phyloP scores from a whole-genome alignment of 2,888 invertebrate genomes.

The Drosophila neotestacea region DNA sequence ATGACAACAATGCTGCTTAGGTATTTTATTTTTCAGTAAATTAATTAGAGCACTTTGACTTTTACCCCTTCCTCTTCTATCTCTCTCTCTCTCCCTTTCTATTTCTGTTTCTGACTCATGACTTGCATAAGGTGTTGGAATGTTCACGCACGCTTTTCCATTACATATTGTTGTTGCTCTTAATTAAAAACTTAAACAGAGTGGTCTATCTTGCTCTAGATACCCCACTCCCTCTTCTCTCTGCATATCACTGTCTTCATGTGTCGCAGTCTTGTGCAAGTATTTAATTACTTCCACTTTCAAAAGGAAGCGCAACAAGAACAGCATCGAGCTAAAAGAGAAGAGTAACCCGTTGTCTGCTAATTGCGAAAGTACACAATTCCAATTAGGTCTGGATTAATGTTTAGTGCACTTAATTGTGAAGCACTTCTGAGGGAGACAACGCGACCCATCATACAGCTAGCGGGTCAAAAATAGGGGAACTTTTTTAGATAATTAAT shows the following conservation, averaged over 20 bases:
- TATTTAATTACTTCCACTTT: conserved; percentile 60
- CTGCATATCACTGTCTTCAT: background rate
- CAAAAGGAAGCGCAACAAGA: background rate
- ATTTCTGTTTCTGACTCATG: background rate
- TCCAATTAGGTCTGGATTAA: conserved; percentile 66
- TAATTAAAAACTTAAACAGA: conserved; percentile 66
- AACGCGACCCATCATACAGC: background rate
- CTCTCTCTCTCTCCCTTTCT: background rate
- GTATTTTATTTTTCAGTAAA: conserved; percentile 44
- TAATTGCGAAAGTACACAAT: conserved; percentile 59
- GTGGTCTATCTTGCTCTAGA: conserved; percentile 12
- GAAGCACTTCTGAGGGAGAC: background rate
- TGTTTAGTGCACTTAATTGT: conserved; percentile 49
- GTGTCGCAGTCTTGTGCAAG: conserved; percentile 2
- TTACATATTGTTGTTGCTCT: conserved; percentile 32
- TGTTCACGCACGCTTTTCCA: conserved; percentile 13
- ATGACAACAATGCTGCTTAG: conserved; percentile 31
- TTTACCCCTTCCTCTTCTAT: background rate
- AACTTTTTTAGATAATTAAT: background rate
- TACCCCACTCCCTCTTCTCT: background rate
- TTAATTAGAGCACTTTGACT: conserved; percentile 51
- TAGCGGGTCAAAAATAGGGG: background rate
- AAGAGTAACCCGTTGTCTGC: conserved; percentile 33
- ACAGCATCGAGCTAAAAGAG: background rate
- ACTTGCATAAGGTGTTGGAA: background rate